A percentile compares a stretch with the other conserved stretches of the same genome.
These are phyloP conservation scores for Rutpela maculata DNA, from an alignment of 2,888 invertebrate species.

Conservation along the genomic window DNA sequence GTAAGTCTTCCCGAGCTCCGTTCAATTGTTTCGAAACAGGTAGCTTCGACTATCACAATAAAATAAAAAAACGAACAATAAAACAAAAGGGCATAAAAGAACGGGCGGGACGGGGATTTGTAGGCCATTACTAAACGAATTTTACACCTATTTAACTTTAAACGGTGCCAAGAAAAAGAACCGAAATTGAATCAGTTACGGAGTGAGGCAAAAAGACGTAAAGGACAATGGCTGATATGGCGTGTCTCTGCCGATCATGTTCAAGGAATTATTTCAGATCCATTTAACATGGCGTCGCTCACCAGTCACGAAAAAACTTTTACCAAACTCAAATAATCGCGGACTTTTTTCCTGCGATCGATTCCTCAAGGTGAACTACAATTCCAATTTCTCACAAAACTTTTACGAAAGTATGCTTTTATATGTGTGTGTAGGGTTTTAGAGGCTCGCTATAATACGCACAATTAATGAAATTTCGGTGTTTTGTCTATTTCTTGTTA, in stretches of 20 bases:
- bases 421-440: conserved; percentile 23
- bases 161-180: conserved; percentile 68
- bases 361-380: conserved; percentile 59
- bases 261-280: conserved; percentile 73
- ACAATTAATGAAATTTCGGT: conserved; percentile 30
- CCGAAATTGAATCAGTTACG: conserved; percentile 65
- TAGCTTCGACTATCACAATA: conserved; percentile 30
- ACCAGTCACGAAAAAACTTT: conserved; percentile 70
- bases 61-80: conserved; percentile 37
- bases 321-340: conserved; percentile 65
- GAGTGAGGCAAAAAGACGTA: conserved; percentile 50
- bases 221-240: conserved; percentile 67
- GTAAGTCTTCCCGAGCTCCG: conserved; percentile 56
- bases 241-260: conserved; percentile 71
- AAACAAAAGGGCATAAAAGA: conserved; percentile 17
- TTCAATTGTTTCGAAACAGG: conserved; percentile 33
- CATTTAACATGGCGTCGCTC: conserved; percentile 72
- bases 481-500: conserved; percentile 1
- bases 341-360: conserved; percentile 60
- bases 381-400: conserved; percentile 46
- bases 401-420: conserved; percentile 41
- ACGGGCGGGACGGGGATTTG: conserved; percentile 64
- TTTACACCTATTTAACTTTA: conserved; percentile 75
- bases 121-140: conserved; percentile 72
- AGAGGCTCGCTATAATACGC: conserved; percentile 22